Evolutionary conservation across 2,888 invertebrate genomes (phyloP).

Genomic region (Graphium colonna): DNA sequence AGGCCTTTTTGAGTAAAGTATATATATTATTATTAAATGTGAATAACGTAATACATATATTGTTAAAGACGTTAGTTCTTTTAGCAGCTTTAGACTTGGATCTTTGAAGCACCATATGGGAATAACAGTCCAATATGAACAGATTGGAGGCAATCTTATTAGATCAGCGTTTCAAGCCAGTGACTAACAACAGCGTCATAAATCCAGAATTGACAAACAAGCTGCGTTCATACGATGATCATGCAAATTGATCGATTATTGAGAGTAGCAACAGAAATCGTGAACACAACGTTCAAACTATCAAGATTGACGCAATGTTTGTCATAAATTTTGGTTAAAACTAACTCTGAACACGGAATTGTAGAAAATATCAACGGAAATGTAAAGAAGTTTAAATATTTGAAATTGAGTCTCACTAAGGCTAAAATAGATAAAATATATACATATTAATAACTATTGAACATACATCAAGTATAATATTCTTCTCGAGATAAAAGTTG

Average conservation of each 20-base stretch:
- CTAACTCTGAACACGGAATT: no score
- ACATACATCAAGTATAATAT: no score
- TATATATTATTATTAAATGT: no score
- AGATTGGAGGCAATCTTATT: neutral
- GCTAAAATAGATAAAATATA: no score
- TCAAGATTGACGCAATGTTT: neutral
- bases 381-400: neutral
- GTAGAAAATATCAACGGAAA: neutral
- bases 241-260: slow-evolving; percentile 18
- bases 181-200: slow-evolving; percentile 12
- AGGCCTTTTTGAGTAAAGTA: no score
- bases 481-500: no score
- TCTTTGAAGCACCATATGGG: neutral
- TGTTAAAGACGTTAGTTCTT: no score
- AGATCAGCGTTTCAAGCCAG: neutral
- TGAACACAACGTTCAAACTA: slow-evolving; percentile 2
- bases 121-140: neutral
- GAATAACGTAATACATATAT: no score
- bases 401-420: no score
- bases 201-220: slow-evolving; percentile 21
- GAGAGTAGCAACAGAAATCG: slow-evolving; percentile 1
- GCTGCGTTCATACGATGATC: slow-evolving; percentile 14
- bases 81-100: no score
- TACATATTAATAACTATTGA: no score
- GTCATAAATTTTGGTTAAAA: neutral